Percentiles rank a stretch among this genome's conserved stretches.
Evolutionary conservation across 2,113 vertebrate species (phyloP).

Genomic region (Amblyopsis rosae): DNA sequence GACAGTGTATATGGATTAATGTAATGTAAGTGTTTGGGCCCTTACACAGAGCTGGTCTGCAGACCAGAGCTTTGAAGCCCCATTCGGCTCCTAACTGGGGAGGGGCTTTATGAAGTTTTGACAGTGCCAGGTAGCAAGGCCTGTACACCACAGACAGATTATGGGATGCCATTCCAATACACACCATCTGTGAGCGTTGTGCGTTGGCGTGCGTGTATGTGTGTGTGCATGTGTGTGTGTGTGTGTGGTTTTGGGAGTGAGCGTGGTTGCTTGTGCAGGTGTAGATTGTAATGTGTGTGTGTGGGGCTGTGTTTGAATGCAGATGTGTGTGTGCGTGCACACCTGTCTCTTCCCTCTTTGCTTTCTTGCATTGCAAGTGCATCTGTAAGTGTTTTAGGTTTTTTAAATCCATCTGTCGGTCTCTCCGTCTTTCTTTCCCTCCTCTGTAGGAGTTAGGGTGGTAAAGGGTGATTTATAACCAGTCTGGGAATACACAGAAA

Average conservation of each 20-base stretch:
- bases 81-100: conserved; percentile 47
- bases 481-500: too few relatives aligned
- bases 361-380: too few relatives aligned
- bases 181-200: conserved; percentile 59
- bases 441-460: too few relatives aligned
- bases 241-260: neutral
- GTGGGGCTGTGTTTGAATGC: too few relatives aligned
- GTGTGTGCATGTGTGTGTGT: neutral
- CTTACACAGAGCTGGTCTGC: conserved; percentile 50
- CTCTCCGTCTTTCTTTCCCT: too few relatives aligned
- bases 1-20: conserved; percentile 53
- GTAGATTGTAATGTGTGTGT: neutral
- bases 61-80: conserved; percentile 57
- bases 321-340: too few relatives aligned
- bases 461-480: too few relatives aligned
- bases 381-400: too few relatives aligned
- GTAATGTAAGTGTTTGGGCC: conserved; percentile 43
- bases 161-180: conserved; percentile 55
- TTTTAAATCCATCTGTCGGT: too few relatives aligned
- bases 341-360: too few relatives aligned
- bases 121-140: conserved; percentile 56
- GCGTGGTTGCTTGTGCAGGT: neutral
- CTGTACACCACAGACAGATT: conserved; percentile 50
- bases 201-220: neutral
- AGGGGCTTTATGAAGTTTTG: conserved; percentile 63